Evolutionary conservation across 2,797 vertebrate genomes (phyloP).

Genomic region (Triplophysa yarkandensis): DNA sequence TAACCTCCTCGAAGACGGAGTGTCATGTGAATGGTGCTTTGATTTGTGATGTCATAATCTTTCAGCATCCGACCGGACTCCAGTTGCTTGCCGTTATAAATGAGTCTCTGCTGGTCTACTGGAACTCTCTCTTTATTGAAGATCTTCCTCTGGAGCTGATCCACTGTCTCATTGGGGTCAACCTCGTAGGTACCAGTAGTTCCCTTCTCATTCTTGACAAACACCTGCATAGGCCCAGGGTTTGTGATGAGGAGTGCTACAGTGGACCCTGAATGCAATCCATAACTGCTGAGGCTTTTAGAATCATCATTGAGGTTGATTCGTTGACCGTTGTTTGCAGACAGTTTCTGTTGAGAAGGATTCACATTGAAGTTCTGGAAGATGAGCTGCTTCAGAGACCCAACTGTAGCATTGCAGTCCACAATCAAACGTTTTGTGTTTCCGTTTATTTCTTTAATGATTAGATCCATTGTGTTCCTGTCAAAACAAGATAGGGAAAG

Average conservation of each 20-base stretch:
- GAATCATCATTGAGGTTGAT: slow-evolving; percentile 57
- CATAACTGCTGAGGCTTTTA: slow-evolving; percentile 51
- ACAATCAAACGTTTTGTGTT: not conserved
- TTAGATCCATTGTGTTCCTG: slow-evolving; percentile 62
- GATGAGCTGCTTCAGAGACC: slow-evolving; percentile 59
- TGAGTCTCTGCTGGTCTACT: slow-evolving; percentile 69
- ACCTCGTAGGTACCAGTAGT: slow-evolving; percentile 60
- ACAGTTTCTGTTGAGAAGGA: slow-evolving; percentile 47
- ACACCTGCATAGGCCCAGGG: slow-evolving; percentile 63
- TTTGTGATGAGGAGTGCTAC: slow-evolving; percentile 63
- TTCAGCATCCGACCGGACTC: slow-evolving; percentile 25
- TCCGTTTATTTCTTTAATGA: slow-evolving; percentile 57
- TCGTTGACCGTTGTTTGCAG: slow-evolving; percentile 52
- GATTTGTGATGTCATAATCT: slow-evolving; percentile 59
- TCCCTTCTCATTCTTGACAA: slow-evolving; percentile 65
- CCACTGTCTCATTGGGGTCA: slow-evolving; percentile 57
- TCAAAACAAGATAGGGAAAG: not conserved
- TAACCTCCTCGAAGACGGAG: slow-evolving; percentile 71
- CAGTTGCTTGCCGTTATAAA: slow-evolving; percentile 60
- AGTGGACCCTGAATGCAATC: slow-evolving; percentile 52
- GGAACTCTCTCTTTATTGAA: slow-evolving; percentile 46
- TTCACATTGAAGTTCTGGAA: fast-evolving
- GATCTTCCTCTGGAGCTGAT: slow-evolving; percentile 61
- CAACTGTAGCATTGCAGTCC: slow-evolving; percentile 51
- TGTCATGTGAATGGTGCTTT: slow-evolving; percentile 64